phyloP scores from a whole-genome alignment of 2,113 vertebrate species.

The Mionectes macconnelli region DNA sequence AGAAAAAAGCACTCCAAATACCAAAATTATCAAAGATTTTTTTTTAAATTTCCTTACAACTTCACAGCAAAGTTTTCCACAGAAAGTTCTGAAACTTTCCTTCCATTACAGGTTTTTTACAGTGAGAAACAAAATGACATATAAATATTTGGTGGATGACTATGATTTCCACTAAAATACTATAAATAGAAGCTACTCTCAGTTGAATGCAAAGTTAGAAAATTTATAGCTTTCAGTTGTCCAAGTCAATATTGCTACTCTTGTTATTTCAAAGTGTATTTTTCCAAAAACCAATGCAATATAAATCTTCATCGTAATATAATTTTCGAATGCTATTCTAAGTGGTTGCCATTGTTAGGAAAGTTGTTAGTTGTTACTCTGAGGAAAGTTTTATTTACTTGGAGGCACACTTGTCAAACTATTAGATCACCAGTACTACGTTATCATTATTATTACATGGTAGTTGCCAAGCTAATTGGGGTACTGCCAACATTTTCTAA shows the following conservation, averaged over 20 bases:
- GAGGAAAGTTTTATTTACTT: neutral
- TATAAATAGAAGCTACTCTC: neutral
- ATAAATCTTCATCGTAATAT: neutral
- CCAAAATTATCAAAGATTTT: neutral
- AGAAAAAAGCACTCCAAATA: neutral
- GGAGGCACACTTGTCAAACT: neutral
- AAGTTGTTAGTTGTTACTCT: neutral
- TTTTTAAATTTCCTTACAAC: neutral
- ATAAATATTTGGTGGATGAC: neutral
- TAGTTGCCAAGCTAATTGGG: neutral
- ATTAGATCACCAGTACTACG: neutral
- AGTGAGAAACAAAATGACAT: neutral
- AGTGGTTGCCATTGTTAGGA: neutral
- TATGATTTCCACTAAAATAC: neutral
- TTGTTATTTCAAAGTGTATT: neutral
- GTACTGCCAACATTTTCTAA: neutral
- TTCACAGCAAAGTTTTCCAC: neutral
- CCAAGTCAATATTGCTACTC: neutral
- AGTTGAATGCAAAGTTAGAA: neutral
- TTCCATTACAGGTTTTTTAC: neutral
- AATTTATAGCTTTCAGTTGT: neutral
- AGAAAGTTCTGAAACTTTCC: neutral
- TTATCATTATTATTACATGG: too few relatives aligned
- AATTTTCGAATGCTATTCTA: neutral
- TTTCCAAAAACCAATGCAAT: neutral